Percentiles rank a stretch among this genome's conserved stretches.
These are phyloP conservation scores for Aphelenchoides besseyi DNA, from an alignment of 1,140 invertebrate species.

Conservation along the genomic window DNA sequence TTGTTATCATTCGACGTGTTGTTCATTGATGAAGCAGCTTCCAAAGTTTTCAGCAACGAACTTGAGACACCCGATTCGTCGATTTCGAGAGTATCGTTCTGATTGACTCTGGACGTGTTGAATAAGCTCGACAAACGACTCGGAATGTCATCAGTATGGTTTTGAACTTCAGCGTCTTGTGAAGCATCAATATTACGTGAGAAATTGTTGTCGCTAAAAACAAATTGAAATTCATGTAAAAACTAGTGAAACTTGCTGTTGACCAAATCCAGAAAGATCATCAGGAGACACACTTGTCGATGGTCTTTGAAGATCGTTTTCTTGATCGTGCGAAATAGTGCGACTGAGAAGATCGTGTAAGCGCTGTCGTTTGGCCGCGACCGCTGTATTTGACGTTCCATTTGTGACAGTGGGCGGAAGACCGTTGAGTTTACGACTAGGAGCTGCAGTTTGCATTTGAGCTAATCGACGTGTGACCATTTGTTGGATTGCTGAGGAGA, in stretches of 20 bases:
- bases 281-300: slow-evolving; percentile 23
- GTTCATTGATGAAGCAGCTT: slow-evolving; percentile 10
- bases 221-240: too few species aligned
- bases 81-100: slow-evolving; percentile 4
- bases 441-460: slow-evolving; percentile 18
- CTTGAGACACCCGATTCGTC: slow-evolving; percentile 13
- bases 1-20: neutral
- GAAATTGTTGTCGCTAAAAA: neutral
- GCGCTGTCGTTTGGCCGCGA: slow-evolving; percentile 24
- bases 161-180: slow-evolving; percentile 5
- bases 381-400: neutral
- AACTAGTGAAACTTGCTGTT: too few species aligned
- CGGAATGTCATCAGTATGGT: slow-evolving; percentile 18
- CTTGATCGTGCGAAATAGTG: slow-evolving; percentile 9
- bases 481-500: slow-evolving; percentile 37
- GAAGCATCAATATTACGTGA: neutral
- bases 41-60: slow-evolving; percentile 8
- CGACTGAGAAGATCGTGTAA: slow-evolving; percentile 20
- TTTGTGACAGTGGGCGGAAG: neutral
- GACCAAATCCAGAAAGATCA: too few species aligned
- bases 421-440: slow-evolving; percentile 29
- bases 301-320: slow-evolving; percentile 1
- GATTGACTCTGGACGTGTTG: slow-evolving; percentile 16
- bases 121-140: slow-evolving; percentile 42
- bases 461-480: neutral